phyloP scores from a whole-genome alignment of 1,140 invertebrate genomes.

The Pissodes strobi region DNA sequence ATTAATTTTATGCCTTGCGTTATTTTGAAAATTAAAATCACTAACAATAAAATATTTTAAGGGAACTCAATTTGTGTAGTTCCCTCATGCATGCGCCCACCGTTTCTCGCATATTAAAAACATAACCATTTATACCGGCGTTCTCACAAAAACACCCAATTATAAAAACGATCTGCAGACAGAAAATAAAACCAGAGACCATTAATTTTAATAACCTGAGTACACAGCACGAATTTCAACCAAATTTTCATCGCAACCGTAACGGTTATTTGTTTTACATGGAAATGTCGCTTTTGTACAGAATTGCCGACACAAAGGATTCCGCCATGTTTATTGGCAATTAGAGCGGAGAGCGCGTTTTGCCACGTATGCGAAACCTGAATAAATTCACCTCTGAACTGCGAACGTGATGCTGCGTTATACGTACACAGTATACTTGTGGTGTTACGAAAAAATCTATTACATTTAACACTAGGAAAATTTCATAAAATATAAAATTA shows the following conservation, averaged over 20 bases:
- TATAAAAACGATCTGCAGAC: neutral
- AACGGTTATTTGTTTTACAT: slow-evolving; percentile 29
- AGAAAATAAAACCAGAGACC: neutral
- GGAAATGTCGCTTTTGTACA: slow-evolving; percentile 32
- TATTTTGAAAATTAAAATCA: no score
- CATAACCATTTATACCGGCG: no score
- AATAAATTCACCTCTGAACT: slow-evolving; percentile 34
- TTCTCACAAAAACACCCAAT: neutral
- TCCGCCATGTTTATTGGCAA: slow-evolving; percentile 34
- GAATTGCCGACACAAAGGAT: slow-evolving; percentile 26
- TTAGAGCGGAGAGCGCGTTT: slow-evolving; percentile 24
- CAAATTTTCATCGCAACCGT: slow-evolving; percentile 25
- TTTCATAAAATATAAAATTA: no score
- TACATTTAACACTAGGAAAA: no score
- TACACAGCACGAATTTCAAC: slow-evolving; percentile 16
- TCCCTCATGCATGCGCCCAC: no score
- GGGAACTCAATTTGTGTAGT: no score
- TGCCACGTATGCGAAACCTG: slow-evolving; percentile 31
- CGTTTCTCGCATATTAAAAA: no score
- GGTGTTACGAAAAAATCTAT: slow-evolving; percentile 5
- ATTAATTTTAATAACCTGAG: slow-evolving; percentile 24
- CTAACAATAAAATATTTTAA: no score
- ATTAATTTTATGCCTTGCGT: no score
- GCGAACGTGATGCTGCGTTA: slow-evolving; percentile 21
- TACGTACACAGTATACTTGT: slow-evolving; percentile 6